Evolutionary conservation across 2,113 vertebrate genomes (phyloP).

Genomic region (Megaptera novaeangliae): DNA sequence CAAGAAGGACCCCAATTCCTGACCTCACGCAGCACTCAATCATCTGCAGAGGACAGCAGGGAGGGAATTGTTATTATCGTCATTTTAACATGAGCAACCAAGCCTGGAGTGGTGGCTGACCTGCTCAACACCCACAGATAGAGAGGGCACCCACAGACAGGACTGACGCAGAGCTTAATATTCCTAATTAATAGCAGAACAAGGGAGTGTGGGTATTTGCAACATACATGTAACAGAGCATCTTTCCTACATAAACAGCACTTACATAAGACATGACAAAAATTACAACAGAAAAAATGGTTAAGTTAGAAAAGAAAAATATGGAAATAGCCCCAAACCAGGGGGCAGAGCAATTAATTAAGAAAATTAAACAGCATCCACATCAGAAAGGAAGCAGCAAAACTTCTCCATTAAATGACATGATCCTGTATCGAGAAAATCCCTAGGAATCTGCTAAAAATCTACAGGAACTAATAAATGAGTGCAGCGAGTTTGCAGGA

Average conservation of each 20-base stretch:
- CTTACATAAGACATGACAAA: not conserved
- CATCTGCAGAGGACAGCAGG: not conserved
- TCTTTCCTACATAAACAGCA: not conserved
- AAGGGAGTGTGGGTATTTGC: not conserved
- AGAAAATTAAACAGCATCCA: not conserved
- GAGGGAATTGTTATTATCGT: not conserved
- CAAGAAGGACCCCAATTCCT: not conserved
- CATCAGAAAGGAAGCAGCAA: not conserved
- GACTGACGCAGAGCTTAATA: accelerated
- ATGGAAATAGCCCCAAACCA: not conserved
- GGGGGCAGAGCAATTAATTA: not conserved
- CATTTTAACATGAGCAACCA: not conserved
- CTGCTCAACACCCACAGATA: not conserved
- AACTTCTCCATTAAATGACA: not conserved
- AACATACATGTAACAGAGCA: not conserved
- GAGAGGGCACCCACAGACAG: not conserved
- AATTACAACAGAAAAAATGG: not conserved
- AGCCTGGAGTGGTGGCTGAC: not conserved
- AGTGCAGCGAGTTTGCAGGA: not conserved
- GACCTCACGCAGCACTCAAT: not conserved
- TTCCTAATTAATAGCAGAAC: not conserved
- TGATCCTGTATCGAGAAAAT: not conserved
- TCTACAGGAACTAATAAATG: not conserved
- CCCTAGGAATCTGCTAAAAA: not conserved
- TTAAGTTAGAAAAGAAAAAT: not conserved